phyloP scores from a whole-genome alignment of 2,113 vertebrate genomes.

The Lethenteron camtschaticum region DNA sequence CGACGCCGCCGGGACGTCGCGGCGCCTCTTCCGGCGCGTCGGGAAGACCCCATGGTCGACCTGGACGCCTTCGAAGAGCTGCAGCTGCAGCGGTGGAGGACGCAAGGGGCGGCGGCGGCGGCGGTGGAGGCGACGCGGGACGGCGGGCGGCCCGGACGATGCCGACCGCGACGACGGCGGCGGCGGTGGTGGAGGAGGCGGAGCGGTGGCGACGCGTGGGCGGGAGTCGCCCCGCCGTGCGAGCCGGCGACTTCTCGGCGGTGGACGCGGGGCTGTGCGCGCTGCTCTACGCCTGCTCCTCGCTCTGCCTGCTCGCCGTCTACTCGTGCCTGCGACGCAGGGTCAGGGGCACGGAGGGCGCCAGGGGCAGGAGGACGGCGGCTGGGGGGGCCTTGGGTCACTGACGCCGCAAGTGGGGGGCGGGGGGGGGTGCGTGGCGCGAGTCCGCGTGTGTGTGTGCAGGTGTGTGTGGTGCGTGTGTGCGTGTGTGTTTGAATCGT shows the following conservation, averaged over 20 bases:
- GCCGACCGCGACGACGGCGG: constrained; percentile 11
- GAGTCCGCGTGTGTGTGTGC: too few species aligned
- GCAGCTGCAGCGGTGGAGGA: constrained; percentile 15
- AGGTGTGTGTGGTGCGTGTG: too few species aligned
- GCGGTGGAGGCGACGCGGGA: constrained; percentile 15
- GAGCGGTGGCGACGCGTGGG: neutral
- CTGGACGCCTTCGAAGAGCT: constrained; percentile 41
- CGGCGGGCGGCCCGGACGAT: constrained; percentile 11
- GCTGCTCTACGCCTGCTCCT: constrained; percentile 50
- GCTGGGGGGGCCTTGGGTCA: rapidly evolving
- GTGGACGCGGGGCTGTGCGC: constrained; percentile 61
- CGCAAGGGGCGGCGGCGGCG: neutral
- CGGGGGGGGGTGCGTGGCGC: neutral
- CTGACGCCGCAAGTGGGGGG: neutral
- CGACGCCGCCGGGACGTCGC: too few species aligned
- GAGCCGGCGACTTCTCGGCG: constrained; percentile 48
- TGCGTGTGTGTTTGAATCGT: too few species aligned
- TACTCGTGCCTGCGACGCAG: constrained; percentile 48
- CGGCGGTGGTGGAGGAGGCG: constrained; percentile 9
- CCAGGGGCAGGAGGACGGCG: constrained; percentile 12
- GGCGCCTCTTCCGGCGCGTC: too few species aligned
- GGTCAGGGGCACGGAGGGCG: constrained; percentile 16
- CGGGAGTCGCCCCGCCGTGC: constrained; percentile 33
- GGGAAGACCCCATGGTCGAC: constrained; percentile 40
- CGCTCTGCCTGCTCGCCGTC: constrained; percentile 48